phyloP scores from a whole-genome alignment of 2,113 vertebrate species.

The Hucho hucho region DNA sequence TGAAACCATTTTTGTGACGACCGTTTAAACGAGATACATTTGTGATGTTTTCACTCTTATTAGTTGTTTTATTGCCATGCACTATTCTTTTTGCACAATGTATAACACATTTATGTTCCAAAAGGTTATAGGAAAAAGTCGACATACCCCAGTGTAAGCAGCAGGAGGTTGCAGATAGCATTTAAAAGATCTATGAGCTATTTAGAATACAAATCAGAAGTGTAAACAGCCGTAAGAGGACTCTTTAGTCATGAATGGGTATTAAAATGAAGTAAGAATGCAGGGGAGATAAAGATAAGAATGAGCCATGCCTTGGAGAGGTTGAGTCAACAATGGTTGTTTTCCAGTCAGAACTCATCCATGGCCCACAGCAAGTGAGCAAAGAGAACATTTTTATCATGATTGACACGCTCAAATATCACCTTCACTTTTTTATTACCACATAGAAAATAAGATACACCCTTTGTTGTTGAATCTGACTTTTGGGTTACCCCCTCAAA shows the following conservation, averaged over 20 bases:
- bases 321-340: constrained; percentile 46
- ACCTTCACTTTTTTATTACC: constrained; percentile 43
- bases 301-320: constrained; percentile 37
- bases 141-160: constrained; percentile 42
- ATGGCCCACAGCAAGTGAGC: constrained; percentile 42
- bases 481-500: constrained; percentile 36
- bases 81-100: not conserved
- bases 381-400: constrained; percentile 49
- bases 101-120: constrained; percentile 24
- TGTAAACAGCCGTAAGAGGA: constrained; percentile 59
- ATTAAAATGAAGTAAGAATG: constrained; percentile 72
- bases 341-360: constrained; percentile 61
- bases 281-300: constrained; percentile 63
- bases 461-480: constrained; percentile 31
- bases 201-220: constrained; percentile 72
- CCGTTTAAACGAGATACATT: not conserved
- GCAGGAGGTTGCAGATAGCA: constrained; percentile 46
- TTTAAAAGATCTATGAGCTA: constrained; percentile 59
- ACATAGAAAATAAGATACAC: constrained; percentile 32
- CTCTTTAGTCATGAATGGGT: constrained; percentile 61
- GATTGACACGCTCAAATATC: constrained; percentile 51
- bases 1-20: not conserved
- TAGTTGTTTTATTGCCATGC: not conserved
- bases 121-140: constrained; percentile 27
- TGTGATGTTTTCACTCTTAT: not conserved